Base-by-base conservation (phyloP, 2,797 vertebrate genomes). In the Chaenodraco wilsoni region DNA sequence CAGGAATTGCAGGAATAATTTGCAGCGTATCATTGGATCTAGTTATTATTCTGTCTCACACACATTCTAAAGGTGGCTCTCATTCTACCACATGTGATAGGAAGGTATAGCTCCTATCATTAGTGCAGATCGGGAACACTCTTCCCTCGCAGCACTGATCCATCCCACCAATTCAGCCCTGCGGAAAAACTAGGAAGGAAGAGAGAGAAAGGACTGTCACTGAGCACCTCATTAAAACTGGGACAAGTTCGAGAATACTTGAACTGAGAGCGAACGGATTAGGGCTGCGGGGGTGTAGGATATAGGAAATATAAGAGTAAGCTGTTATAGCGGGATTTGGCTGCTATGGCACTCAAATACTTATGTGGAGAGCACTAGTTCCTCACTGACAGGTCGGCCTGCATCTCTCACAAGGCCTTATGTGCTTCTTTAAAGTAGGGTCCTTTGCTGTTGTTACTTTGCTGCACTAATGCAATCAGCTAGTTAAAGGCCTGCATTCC, bases 261-360 rank as follows among this genome's bases (percentile, higher is more conserved):
- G 56, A 73, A 49, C 19, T 57, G 51, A 61, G 57, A 27, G 60
- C 41, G 56, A 76, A 44, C 43, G 3, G 43, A 65, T 48, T 19
- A 69, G 64, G 68, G 70, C 66, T 71, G 14, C 37, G 33, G 69
- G 65, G 72, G 64, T 85, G 87, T 68, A 46, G 64, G 59, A 78
- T 65, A 56, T 51, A 62, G 74, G 72, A 76, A 60, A 76, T 69
- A 37, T 52, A 65, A 74, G 68, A 80, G 59, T 67, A 65, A 84
- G 79, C 74, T 69, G 66, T 79, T 76, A 72, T 16, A 41, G 31
- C 9, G 44, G 68, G 63, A 71, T 56, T 43, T 54, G 60, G n/a
- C 21, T 62, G 50, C 10, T 23, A 27, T n/a, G 44, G 40, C 65
- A 41, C 40, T 61, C 27, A n/a, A 46, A 13, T 27, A 19, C 43